Base-by-base conservation (phyloP, 2,797 vertebrate species). In the Alca torda region DNA sequence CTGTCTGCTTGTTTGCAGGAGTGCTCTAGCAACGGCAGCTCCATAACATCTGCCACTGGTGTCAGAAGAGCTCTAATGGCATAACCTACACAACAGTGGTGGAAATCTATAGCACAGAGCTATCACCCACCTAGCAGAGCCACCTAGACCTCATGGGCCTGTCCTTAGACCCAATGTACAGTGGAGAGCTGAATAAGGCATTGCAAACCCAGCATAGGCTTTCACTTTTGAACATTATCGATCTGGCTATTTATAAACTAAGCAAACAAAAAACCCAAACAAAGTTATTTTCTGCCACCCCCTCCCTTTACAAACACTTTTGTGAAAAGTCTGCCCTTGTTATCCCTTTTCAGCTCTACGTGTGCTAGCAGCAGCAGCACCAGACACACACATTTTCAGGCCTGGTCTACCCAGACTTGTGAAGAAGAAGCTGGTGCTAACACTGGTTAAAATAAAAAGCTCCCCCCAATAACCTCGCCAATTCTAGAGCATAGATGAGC, bases 281-380 rank as follows among this genome's bases (percentile, higher is more conserved):
- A 4, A 70, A 51, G 37, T 7, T n/a, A 5, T 31, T 76, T 6
- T 4, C 4, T 50, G 17, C 16, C 1, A 7, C 6, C 4, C 13
- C 20, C 6, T 61, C 45, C 33, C 11, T 72, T 81, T 75, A 48
- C 31, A 68, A 68, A 88, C 12, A 21, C 6, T 45, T 45, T 21
- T 43, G 10, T 24, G 26, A 43, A 57, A 79, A 59, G 2, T 50
- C 51, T 51, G 17, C 48, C 19, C 30, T 57, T 19, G 4, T 26
- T 63, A 6, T 6, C 25, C 17, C 4, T 77, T 84, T 82, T 73
- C 4, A 11, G 33, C 28, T 48, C 7, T 16, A 37, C 5, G 11
- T 13, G 3, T 16, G 4, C 13, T 59, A 63, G 16, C 43, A 63
- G 24, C 30, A 88, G 28, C n/a, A 81, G 28, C 4, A 45, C 11